Evolutionary conservation across 2,797 vertebrate genomes (phyloP).

Genomic region (Oophaga sylvatica): DNA sequence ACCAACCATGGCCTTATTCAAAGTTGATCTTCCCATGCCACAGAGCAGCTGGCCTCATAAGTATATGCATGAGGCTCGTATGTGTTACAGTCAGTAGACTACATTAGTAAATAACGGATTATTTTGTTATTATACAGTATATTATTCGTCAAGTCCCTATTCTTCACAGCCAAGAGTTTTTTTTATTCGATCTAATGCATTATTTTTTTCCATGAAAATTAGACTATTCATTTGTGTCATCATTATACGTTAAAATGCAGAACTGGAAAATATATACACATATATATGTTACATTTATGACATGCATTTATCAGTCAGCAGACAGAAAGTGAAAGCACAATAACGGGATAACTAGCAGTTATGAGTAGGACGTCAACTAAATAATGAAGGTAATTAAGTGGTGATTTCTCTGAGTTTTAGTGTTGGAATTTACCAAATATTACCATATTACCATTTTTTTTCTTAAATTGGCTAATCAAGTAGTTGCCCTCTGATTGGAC

Average conservation of each 20-base stretch:
- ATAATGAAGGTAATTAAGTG: neutral
- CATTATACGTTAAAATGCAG: constrained; percentile 31
- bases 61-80: constrained; percentile 51
- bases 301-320: constrained; percentile 11
- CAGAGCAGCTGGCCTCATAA: constrained; percentile 51
- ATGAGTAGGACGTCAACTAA: neutral
- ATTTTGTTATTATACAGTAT: constrained; percentile 28
- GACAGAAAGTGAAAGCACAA: neutral
- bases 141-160: constrained; percentile 36
- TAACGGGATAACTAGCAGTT: neutral
- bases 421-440: too few species aligned
- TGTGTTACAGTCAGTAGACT: constrained; percentile 30
- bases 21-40: constrained; percentile 39
- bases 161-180: constrained; percentile 10
- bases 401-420: neutral
- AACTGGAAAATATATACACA: constrained; percentile 2
- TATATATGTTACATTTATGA: constrained; percentile 25
- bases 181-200: constrained; percentile 47
- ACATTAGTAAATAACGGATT: constrained; percentile 53
- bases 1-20: constrained; percentile 36
- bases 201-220: constrained; percentile 39
- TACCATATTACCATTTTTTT: too few species aligned
- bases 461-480: too few species aligned
- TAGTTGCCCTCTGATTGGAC: too few species aligned
- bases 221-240: constrained; percentile 6